Conservation (phyloP, 2,113 vertebrate species). For the Felis catus region F.catus_Fca126_mat1.0 CM031421.1:104420001-104420500, state of each 20-base stretch:
- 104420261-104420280: background rate
- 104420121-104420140: background rate
- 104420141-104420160: background rate
- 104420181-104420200: background rate
- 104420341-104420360: background rate
- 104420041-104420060: background rate
- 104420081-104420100: background rate
- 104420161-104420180: background rate
- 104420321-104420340: background rate
- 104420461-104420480: background rate
- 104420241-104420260: background rate
- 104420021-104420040: no score
- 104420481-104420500: background rate
- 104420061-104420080: background rate
- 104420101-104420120: background rate
- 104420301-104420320: background rate
- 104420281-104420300: background rate
- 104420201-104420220: slow-evolving; percentile 7
- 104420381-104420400: background rate
- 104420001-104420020: background rate
- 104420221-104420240: slow-evolving; percentile 26
- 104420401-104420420: background rate
- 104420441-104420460: background rate
- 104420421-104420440: background rate
- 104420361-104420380: rapidly evolving